phyloP scores from a whole-genome alignment of 1,140 invertebrate genomes.

The Drosophila gunungcola region DNA sequence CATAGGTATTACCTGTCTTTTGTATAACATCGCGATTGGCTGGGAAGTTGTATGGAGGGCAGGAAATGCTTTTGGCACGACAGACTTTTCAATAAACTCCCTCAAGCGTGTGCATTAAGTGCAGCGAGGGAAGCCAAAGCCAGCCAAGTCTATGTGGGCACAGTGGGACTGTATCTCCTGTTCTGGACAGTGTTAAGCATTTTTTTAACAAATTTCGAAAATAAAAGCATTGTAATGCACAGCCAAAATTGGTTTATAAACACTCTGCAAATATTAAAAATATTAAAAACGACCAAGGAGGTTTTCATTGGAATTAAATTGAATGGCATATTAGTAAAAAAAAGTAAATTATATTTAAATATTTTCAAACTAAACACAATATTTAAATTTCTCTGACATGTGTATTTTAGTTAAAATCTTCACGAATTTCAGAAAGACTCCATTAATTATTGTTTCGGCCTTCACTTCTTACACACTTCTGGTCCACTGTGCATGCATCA shows the following conservation, averaged over 20 bases:
- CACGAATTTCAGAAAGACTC: too few relatives aligned
- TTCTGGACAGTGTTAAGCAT: not conserved
- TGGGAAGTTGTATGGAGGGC: not conserved
- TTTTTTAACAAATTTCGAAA: not conserved
- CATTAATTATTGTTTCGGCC: too few relatives aligned
- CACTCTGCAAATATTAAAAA: not conserved
- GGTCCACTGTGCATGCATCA: slow-evolving; percentile 55
- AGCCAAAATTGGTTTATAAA: not conserved
- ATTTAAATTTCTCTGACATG: too few relatives aligned
- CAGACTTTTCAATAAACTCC: slow-evolving; percentile 84
- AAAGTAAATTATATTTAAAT: too few relatives aligned
- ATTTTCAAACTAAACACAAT: too few relatives aligned
- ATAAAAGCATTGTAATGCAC: not conserved
- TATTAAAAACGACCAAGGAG: too few relatives aligned
- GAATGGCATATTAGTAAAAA: too few relatives aligned
- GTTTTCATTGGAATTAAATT: too few relatives aligned
- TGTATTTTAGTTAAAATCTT: too few relatives aligned
- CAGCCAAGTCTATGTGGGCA: slow-evolving; percentile 35
- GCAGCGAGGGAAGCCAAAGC: slow-evolving; percentile 67
- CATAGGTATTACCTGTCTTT: slow-evolving; percentile 78
- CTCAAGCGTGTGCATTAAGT: slow-evolving; percentile 83
- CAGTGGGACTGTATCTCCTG: slow-evolving; percentile 13
- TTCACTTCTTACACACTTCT: not conserved
- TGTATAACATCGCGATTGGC: slow-evolving; percentile 39
- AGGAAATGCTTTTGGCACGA: slow-evolving; percentile 76